These are phyloP conservation scores for Notodonta ziczac DNA, from an alignment of 2,888 invertebrate genomes.

Conservation along the genomic window DNA sequence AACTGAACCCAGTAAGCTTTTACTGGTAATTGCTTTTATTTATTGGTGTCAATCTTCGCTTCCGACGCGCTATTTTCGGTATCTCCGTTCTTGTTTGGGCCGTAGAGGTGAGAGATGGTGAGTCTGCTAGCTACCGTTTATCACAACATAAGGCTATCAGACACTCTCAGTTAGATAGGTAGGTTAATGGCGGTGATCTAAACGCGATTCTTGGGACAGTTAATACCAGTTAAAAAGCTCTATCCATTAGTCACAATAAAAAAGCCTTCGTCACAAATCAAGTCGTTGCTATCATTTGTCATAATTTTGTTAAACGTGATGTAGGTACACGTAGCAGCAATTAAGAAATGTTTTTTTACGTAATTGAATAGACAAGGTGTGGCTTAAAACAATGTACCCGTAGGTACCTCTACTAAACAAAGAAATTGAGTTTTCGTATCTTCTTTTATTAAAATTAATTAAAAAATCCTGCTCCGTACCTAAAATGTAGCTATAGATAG, in stretches of 20 bases:
- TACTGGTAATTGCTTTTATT: constrained; percentile 29
- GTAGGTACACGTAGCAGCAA: constrained; percentile 16
- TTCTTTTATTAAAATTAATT: no score
- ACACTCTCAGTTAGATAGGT: no score
- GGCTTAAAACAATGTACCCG: no score
- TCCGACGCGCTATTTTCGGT: constrained; percentile 11
- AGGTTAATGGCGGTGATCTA: no score
- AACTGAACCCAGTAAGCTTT: constrained; percentile 21
- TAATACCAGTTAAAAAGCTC: neutral
- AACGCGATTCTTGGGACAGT: neutral
- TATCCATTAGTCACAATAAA: neutral
- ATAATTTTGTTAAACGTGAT: constrained; percentile 16
- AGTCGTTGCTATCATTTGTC: constrained; percentile 19
- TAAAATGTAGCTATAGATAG: no score
- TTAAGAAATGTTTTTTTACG: constrained; percentile 25
- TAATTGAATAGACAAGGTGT: constrained; percentile 1
- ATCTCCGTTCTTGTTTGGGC: constrained; percentile 15
- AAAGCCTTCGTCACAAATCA: neutral
- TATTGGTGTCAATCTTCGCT: constrained; percentile 22
- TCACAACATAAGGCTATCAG: no score
- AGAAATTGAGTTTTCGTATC: no score
- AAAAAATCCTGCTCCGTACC: no score
- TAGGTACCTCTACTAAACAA: no score
- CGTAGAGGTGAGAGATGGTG: neutral
- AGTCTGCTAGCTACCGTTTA: neutral